Evolutionary conservation across 1,140 invertebrate genomes (phyloP).

Genomic region (Heliconius melpomene): DNA sequence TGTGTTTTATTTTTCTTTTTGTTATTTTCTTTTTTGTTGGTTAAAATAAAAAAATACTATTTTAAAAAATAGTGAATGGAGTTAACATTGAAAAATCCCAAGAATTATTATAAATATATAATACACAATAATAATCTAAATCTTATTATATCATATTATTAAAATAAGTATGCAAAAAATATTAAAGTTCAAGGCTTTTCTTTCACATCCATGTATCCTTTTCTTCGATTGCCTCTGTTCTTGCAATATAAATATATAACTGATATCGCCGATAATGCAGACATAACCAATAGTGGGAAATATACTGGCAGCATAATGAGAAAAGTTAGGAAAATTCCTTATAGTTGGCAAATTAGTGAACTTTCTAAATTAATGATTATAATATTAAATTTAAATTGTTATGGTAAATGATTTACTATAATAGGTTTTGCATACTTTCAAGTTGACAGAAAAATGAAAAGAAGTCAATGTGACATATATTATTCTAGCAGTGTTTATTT

Average conservation of each 20-base stretch:
- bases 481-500: too few relatives aligned
- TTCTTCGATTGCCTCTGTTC: constrained; percentile 48
- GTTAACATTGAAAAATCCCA: too few relatives aligned
- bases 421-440: neutral
- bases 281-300: constrained; percentile 63
- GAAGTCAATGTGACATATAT: neutral
- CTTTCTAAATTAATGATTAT: neutral
- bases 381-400: neutral
- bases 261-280: constrained; percentile 61
- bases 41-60: too few relatives aligned
- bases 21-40: neutral
- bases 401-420: too few relatives aligned
- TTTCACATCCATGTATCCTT: constrained; percentile 69
- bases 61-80: too few relatives aligned
- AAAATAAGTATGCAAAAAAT: constrained; percentile 7
- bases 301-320: constrained; percentile 56
- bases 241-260: constrained; percentile 69
- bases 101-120: too few relatives aligned
- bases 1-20: constrained; percentile 44
- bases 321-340: neutral
- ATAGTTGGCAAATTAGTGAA: neutral
- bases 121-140: neutral
- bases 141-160: too few relatives aligned
- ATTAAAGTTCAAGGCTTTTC: constrained; percentile 55
- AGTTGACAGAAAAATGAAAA: neutral